These are phyloP conservation scores for Thumatha senex DNA, from an alignment of 2,888 invertebrate species.

Conservation along the genomic window DNA sequence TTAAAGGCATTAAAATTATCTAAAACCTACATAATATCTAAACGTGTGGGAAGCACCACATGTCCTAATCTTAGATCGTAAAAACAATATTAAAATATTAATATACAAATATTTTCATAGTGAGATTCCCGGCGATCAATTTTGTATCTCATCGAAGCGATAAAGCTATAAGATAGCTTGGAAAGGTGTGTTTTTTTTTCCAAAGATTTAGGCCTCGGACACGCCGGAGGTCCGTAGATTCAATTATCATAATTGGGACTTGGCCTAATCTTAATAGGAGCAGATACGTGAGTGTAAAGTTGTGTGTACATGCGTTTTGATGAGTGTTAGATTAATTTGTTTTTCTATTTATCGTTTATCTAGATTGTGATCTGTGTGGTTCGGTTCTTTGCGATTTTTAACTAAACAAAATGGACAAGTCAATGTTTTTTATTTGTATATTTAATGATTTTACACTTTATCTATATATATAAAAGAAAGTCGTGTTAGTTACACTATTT, in stretches of 20 bases:
- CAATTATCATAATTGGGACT: conserved; percentile 79
- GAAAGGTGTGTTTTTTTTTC: conserved; percentile 50
- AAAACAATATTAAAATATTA: conserved; percentile 40
- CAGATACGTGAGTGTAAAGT: conserved; percentile 58
- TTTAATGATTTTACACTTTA: too few species aligned
- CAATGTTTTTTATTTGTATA: not conserved
- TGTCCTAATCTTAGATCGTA: conserved; percentile 24
- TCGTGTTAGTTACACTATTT: too few species aligned
- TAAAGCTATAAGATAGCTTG: conserved; percentile 44
- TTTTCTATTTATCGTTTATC: conserved; percentile 51
- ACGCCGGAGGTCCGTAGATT: conserved; percentile 64
- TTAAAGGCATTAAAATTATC: conserved; percentile 7
- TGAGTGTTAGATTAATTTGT: conserved; percentile 50
- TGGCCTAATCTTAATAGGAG: conserved; percentile 70
- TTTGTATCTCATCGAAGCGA: conserved; percentile 29
- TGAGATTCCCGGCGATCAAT: conserved; percentile 35
- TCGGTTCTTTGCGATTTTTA: conserved; percentile 1
- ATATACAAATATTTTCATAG: conserved; percentile 39
- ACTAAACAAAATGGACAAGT: too few species aligned
- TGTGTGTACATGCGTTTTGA: conserved; percentile 51
- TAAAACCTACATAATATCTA: conserved; percentile 17
- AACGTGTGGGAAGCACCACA: conserved; percentile 32
- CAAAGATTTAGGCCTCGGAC: conserved; percentile 46
- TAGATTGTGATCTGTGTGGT: conserved; percentile 20
- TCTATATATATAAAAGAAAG: too few species aligned